Conservation (phyloP, 2,113 vertebrate species). For the Procapra przewalskii region DNA sequence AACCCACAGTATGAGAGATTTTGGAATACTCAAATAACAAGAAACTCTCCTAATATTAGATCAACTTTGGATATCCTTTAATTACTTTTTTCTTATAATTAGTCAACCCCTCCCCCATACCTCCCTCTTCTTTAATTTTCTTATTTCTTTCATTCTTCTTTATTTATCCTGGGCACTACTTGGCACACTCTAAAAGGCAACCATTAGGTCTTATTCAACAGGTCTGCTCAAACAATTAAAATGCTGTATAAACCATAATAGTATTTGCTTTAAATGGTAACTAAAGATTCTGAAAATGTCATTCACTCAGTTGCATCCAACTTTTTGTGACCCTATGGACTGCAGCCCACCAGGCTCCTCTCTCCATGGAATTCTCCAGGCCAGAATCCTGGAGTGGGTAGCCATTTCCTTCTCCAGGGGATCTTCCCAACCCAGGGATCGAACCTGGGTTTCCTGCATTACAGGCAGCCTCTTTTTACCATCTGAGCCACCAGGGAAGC, state of each 20-base stretch:
- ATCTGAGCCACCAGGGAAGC: background rate
- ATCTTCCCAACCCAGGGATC: background rate
- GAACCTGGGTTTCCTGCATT: background rate
- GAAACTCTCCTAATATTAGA: background rate
- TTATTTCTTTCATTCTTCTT: background rate
- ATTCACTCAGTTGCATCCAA: background rate
- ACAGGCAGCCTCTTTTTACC: background rate
- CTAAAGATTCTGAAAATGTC: background rate
- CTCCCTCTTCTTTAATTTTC: background rate
- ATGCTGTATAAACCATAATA: background rate
- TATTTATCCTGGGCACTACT: background rate
- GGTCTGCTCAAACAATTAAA: background rate
- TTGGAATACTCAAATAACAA: background rate
- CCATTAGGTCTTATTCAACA: background rate
- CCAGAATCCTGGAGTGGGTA: background rate
- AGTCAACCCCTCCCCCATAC: background rate
- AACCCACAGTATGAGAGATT: background rate
- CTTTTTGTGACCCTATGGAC: background rate
- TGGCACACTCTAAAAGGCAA: background rate
- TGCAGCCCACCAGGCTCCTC: background rate
- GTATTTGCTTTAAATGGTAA: background rate
- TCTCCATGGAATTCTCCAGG: background rate
- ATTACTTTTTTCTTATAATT: background rate
- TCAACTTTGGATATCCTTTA: background rate
- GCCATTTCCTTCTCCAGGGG: background rate